Conservation (phyloP, 2,888 invertebrate species). For the Flexamia atlantica region DNA sequence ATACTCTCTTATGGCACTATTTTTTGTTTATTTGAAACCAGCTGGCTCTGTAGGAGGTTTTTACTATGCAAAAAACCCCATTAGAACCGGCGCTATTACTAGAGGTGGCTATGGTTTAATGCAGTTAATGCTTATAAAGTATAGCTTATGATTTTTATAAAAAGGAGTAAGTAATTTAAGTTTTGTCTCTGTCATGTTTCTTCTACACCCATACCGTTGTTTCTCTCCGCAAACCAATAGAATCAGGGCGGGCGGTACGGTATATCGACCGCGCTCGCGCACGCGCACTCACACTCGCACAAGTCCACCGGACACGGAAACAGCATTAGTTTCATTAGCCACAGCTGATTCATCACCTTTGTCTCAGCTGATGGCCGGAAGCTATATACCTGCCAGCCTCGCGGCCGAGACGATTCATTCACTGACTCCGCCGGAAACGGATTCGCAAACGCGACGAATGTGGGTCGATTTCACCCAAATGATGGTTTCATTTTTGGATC, state of each 20-base stretch:
- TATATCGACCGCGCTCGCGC: neutral
- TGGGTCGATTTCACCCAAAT: slow-evolving; percentile 36
- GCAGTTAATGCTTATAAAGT: too few relatives aligned
- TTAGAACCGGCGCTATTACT: too few relatives aligned
- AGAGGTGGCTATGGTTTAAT: too few relatives aligned
- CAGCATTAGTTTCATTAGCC: slow-evolving; percentile 52
- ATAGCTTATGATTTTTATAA: too few relatives aligned
- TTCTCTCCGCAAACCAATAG: too few relatives aligned
- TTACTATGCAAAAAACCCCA: too few relatives aligned
- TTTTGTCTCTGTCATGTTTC: too few relatives aligned
- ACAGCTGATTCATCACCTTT: slow-evolving; percentile 53
- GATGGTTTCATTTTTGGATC: neutral
- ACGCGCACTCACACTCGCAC: neutral
- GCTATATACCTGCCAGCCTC: slow-evolving; percentile 26
- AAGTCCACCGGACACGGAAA: slow-evolving; percentile 44
- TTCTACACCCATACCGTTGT: too few relatives aligned
- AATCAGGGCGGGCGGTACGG: slow-evolving; percentile 1
- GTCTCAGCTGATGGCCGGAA: slow-evolving; percentile 49
- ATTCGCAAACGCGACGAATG: neutral
- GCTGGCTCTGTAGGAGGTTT: too few relatives aligned
- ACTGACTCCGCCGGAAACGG: slow-evolving; percentile 19
- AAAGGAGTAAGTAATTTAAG: too few relatives aligned
- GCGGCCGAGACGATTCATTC: slow-evolving; percentile 3
- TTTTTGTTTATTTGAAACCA: too few relatives aligned
- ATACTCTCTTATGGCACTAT: too few relatives aligned